Evolutionary conservation across 2,113 vertebrate species (phyloP).

Genomic region (Brevimyrus niger): DNA sequence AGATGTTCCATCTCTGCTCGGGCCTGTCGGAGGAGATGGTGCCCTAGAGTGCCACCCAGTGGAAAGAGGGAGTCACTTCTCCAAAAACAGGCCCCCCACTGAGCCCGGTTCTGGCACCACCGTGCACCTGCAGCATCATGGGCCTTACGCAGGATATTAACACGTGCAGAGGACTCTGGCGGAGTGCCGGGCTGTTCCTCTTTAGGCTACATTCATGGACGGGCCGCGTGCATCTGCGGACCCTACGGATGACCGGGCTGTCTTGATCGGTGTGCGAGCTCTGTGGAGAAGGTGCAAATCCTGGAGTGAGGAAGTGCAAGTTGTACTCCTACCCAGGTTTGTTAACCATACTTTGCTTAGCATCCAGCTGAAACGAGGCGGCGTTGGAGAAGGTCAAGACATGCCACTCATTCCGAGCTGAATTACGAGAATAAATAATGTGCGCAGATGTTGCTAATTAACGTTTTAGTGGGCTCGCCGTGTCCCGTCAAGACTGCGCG

Average conservation of each 20-base stretch:
- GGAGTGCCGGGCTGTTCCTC: background rate
- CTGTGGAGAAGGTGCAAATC: background rate
- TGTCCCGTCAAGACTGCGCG: constrained; percentile 28
- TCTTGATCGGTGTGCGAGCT: background rate
- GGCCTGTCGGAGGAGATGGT: constrained; percentile 57
- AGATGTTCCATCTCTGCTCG: constrained; percentile 62
- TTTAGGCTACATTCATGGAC: background rate
- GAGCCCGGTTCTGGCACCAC: background rate
- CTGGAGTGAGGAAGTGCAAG: background rate
- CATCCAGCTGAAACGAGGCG: background rate
- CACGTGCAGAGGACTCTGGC: background rate
- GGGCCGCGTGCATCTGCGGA: background rate
- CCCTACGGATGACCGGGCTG: background rate
- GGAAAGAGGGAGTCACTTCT: background rate
- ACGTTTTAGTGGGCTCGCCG: constrained; percentile 33
- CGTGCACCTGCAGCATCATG: background rate
- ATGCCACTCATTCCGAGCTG: background rate
- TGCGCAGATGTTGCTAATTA: background rate
- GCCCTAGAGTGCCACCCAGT: background rate
- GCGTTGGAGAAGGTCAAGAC: background rate
- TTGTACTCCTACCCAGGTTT: too few relatives aligned
- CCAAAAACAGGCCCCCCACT: background rate
- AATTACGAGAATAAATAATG: background rate
- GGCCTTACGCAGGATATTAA: background rate
- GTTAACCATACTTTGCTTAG: background rate